Conservation (phyloP, 1,140 invertebrate genomes). For the Trichogramma pretiosum region DNA sequence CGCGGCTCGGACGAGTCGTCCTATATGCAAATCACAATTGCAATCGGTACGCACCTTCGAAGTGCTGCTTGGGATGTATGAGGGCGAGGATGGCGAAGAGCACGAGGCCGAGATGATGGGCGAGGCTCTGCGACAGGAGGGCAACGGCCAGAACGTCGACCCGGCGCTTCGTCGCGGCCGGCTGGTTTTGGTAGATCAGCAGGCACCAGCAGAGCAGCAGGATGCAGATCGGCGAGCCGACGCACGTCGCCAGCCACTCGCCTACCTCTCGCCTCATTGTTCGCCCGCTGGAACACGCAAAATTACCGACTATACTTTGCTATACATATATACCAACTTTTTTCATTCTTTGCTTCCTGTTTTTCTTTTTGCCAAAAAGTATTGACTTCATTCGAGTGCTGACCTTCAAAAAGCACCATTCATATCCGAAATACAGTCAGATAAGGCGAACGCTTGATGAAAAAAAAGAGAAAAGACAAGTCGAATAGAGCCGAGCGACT, state of each 20-base stretch:
- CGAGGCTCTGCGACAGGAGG: conserved; percentile 42
- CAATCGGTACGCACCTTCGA: conserved; percentile 30
- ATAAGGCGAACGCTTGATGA: too few species aligned
- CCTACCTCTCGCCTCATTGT: conserved; percentile 43
- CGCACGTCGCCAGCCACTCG: conserved; percentile 47
- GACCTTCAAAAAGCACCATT: too few species aligned
- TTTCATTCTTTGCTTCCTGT: too few species aligned
- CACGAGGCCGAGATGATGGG: conserved; percentile 43
- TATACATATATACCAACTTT: too few species aligned
- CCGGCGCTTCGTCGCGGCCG: conserved; percentile 43
- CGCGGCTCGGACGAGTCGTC: too few species aligned
- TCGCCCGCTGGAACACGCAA: conserved; percentile 9
- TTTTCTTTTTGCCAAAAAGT: too few species aligned
- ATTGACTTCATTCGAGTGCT: too few species aligned
- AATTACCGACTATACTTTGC: background rate
- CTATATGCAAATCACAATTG: too few species aligned
- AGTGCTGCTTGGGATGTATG: conserved; percentile 40
- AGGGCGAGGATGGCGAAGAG: conserved; percentile 45
- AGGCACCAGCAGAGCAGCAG: conserved; percentile 44
- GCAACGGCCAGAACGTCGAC: conserved; percentile 50
- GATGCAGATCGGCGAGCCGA: conserved; percentile 46
- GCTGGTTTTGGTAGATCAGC: conserved; percentile 47
- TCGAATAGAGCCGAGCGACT: too few species aligned
- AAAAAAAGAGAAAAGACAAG: too few species aligned
- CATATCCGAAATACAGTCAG: too few species aligned